Conservation (phyloP, 2,113 vertebrate species). For the Acrocephalus kingi region DNA sequence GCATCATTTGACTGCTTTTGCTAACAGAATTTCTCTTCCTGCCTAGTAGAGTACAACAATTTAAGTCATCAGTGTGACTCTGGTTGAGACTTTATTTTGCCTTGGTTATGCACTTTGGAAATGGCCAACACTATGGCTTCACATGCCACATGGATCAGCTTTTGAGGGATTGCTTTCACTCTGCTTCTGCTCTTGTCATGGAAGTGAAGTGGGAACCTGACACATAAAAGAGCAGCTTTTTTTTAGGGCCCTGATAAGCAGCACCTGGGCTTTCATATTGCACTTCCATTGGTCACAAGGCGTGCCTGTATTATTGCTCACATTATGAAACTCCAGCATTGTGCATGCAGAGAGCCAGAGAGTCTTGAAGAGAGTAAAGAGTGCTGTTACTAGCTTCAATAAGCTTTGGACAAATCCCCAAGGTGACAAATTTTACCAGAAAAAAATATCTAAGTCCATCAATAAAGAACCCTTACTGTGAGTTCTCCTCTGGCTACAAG, state of each 20-base stretch:
- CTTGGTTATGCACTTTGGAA: not conserved
- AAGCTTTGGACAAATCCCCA: constrained; percentile 44
- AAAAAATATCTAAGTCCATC: not conserved
- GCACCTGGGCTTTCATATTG: constrained; percentile 26
- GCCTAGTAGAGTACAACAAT: not conserved
- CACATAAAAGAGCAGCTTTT: not conserved
- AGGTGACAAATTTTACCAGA: not conserved
- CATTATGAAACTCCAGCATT: not conserved
- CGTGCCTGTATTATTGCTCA: constrained; percentile 13
- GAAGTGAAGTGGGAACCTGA: not conserved
- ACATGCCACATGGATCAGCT: not conserved
- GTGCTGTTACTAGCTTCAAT: not conserved
- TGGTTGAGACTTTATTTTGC: not conserved
- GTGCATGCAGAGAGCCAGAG: not conserved
- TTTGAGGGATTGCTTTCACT: not conserved
- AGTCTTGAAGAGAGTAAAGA: not conserved
- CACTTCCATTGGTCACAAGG: not conserved
- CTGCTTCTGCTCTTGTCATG: not conserved
- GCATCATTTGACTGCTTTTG: not conserved
- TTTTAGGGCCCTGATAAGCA: not conserved
- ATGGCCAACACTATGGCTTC: not conserved
- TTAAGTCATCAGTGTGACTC: not conserved
- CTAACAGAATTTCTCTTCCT: not conserved
- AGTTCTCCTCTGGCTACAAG: constrained; percentile 7
- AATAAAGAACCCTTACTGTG: not conserved